phyloP scores from a whole-genome alignment of 2,797 vertebrate species.

The Poecile montanus region DNA sequence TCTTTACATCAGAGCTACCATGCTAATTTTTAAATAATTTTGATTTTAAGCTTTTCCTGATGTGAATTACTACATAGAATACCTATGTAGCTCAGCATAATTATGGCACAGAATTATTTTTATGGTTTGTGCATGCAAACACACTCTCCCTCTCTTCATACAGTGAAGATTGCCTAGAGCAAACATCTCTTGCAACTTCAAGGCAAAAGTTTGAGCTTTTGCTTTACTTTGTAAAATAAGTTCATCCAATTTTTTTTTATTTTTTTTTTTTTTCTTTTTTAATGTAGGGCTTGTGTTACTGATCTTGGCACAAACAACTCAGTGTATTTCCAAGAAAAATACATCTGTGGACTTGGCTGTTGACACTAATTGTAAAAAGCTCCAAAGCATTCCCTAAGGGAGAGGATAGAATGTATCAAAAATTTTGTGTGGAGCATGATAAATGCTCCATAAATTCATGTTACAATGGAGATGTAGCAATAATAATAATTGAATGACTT shows the following conservation, averaged over 20 bases:
- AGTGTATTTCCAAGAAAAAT: conserved; percentile 65
- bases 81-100: background rate
- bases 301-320: conserved; percentile 45
- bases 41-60: background rate
- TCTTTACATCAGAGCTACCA: background rate
- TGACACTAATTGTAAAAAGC: conserved; percentile 21
- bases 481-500: background rate
- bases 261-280: background rate
- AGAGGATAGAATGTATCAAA: background rate
- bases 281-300: conserved; percentile 11
- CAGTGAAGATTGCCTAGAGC: background rate
- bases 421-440: background rate
- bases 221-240: conserved; percentile 29
- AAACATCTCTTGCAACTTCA: background rate
- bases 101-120: background rate
- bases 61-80: background rate
- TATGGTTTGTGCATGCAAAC: background rate
- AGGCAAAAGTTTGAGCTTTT: background rate
- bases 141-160: background rate
- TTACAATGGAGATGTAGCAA: background rate
- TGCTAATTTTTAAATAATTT: background rate
- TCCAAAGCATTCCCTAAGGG: conserved; percentile 31
- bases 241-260: background rate
- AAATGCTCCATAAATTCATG: background rate
- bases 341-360: conserved; percentile 70